phyloP scores from a whole-genome alignment of 2,113 vertebrate species.

The Bubo blakistoni region DNA sequence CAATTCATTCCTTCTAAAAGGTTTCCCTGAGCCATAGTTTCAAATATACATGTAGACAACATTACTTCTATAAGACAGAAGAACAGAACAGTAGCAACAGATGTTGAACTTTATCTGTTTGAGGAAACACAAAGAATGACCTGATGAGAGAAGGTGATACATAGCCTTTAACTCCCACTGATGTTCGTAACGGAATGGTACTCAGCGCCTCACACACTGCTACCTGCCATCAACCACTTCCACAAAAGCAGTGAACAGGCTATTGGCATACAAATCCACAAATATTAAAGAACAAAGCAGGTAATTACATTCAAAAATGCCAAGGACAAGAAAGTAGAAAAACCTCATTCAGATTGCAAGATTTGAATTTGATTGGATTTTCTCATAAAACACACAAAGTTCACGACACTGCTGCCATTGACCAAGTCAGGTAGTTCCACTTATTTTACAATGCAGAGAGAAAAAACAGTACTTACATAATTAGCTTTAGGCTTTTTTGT shows the following conservation, averaged over 20 bases:
- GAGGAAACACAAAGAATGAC: neutral
- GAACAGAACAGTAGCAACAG: neutral
- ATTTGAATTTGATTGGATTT: neutral
- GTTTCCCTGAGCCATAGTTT: neutral
- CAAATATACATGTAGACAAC: neutral
- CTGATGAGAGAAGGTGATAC: neutral
- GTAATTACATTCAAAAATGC: neutral
- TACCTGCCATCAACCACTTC: neutral
- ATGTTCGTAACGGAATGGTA: neutral
- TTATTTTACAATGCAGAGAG: neutral
- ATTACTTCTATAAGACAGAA: neutral
- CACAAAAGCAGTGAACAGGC: neutral
- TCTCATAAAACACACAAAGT: neutral
- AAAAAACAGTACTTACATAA: constrained; percentile 70
- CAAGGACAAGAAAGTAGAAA: neutral
- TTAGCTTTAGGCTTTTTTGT: constrained; percentile 76
- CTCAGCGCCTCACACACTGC: neutral
- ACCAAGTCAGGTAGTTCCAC: neutral
- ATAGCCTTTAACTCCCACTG: neutral
- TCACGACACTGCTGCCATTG: neutral
- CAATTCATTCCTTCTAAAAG: neutral
- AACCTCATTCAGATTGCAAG: neutral
- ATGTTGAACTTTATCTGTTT: neutral
- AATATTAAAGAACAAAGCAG: neutral
- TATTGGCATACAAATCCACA: neutral